These are phyloP conservation scores for Phengaris arion DNA, from an alignment of 2,888 invertebrate genomes.

Conservation along the genomic window DNA sequence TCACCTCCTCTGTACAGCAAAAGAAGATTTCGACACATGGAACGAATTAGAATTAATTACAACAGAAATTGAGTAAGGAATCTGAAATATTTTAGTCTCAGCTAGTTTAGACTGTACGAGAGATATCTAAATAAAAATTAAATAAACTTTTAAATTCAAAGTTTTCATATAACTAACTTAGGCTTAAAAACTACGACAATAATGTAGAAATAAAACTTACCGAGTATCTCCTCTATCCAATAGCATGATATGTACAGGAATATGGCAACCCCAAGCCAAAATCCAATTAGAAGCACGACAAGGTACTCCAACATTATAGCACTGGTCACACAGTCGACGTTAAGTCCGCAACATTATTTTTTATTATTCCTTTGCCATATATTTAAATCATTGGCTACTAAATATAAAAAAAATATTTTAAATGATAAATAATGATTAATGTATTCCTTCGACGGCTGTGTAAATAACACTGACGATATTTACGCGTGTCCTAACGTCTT, in stretches of 20 bases:
- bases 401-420: background rate
- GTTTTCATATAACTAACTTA: background rate
- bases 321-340: slow-evolving; percentile 12
- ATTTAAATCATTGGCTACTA: background rate
- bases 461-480: slow-evolving; percentile 10
- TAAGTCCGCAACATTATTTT: slow-evolving; percentile 30
- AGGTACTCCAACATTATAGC: slow-evolving; percentile 71
- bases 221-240: slow-evolving; percentile 81
- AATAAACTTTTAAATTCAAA: too few relatives aligned
- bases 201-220: slow-evolving; percentile 62
- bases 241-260: slow-evolving; percentile 77
- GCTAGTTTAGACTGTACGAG: too few relatives aligned
- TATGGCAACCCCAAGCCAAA: slow-evolving; percentile 75
- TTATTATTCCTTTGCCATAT: background rate
- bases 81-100: too few relatives aligned
- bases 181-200: background rate
- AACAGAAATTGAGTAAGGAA: too few relatives aligned
- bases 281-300: slow-evolving; percentile 66
- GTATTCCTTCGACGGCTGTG: slow-evolving; percentile 4
- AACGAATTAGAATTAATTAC: too few relatives aligned
- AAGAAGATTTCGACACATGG: background rate
- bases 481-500: background rate
- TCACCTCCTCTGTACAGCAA: background rate
- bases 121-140: too few relatives aligned
- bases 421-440: slow-evolving; percentile 6